phyloP scores from a whole-genome alignment of 2,113 vertebrate species.

The Sphyrna mokarran region DNA sequence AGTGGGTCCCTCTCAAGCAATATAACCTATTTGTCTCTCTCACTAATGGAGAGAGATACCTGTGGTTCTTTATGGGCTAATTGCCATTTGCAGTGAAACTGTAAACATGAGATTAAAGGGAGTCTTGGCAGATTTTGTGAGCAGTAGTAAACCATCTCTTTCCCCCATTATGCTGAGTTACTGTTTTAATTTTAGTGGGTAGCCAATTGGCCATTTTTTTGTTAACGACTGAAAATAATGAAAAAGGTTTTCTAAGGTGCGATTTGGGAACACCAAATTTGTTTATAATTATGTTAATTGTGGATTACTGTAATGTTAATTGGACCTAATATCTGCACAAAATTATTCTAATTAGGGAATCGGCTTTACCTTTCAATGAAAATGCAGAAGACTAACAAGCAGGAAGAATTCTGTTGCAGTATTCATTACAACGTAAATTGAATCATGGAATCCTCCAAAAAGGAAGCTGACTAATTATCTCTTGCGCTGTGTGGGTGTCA shows the following conservation, averaged over 20 bases:
- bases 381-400: background rate
- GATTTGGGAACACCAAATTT: background rate
- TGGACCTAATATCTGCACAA: background rate
- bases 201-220: background rate
- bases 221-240: background rate
- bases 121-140: background rate
- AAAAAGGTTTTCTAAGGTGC: background rate
- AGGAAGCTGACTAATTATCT: background rate
- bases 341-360: slow-evolving; percentile 8
- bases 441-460: background rate
- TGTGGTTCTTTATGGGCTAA: background rate
- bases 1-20: background rate
- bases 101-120: background rate
- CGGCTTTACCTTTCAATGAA: slow-evolving; percentile 11
- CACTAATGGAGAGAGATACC: background rate
- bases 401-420: background rate
- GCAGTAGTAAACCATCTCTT: background rate
- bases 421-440: slow-evolving; percentile 15
- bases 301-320: background rate
- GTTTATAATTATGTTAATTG: slow-evolving; percentile 30
- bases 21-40: background rate
- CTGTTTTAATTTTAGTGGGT: background rate
- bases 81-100: background rate
- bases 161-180: background rate
- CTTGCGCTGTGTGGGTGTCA: background rate